Evolutionary conservation across 35 echinoderm and acorn worm genomes (phyloP).

Genomic region (Antedon bifida): DNA sequence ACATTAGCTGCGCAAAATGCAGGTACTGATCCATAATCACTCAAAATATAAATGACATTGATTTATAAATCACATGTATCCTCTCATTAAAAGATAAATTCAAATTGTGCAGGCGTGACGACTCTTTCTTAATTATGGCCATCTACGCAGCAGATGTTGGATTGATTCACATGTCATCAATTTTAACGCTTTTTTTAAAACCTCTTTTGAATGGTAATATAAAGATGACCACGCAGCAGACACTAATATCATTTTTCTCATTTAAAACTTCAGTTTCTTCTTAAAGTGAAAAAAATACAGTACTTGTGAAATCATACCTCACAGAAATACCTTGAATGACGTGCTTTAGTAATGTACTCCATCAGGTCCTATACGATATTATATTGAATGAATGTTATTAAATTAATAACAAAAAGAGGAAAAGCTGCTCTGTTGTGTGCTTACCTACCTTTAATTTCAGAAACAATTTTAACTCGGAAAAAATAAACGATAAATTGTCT

Average conservation of each 20-base stretch:
- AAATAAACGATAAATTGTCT: no score
- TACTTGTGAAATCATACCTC: neutral
- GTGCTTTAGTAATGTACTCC: no score
- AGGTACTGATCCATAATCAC: no score
- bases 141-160: neutral
- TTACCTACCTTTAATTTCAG: no score
- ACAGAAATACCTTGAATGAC: no score
- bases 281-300: neutral
- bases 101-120: neutral
- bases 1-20: no score
- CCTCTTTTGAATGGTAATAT: neutral
- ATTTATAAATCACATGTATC: neutral
- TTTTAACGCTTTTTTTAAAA: neutral
- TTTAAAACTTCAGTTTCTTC: neutral
- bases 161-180: neutral
- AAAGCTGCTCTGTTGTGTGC: no score
- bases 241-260: neutral
- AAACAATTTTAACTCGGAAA: no score
- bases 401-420: no score
- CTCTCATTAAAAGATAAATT: neutral
- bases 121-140: neutral
- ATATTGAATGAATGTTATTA: no score
- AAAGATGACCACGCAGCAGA: neutral
- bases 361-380: no score
- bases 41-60: neutral